Conservation (phyloP, 2,888 invertebrate genomes). For the Anthrax anthrax region DNA sequence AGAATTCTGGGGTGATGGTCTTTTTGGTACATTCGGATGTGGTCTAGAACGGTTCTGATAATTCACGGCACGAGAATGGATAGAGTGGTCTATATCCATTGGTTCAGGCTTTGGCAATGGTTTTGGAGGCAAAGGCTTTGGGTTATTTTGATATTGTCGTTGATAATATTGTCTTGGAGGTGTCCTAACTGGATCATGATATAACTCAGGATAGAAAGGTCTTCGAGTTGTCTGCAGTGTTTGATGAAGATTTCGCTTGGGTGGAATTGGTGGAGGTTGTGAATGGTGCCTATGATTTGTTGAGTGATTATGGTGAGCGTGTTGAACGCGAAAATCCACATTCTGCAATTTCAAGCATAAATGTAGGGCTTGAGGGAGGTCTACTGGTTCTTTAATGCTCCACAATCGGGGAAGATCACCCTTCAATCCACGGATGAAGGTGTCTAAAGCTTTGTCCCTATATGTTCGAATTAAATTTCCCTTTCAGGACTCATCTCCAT, state of each 20-base stretch:
- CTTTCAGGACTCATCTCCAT: not conserved
- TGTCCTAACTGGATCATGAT: not conserved
- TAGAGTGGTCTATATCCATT: slow-evolving; percentile 2
- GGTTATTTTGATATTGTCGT: not conserved
- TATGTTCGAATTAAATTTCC: not conserved
- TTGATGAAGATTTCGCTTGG: not conserved
- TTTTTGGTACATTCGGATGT: slow-evolving; percentile 1
- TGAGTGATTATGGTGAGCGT: not conserved
- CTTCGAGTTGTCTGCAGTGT: not conserved
- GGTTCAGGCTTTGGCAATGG: not conserved
- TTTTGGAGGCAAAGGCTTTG: not conserved
- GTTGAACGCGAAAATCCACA: not conserved
- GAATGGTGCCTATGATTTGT: not conserved
- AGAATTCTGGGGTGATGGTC: not conserved
- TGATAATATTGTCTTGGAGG: not conserved
- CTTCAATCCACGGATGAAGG: not conserved
- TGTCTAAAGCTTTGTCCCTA: not conserved
- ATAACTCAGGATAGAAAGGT: not conserved
- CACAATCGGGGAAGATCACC: not conserved
- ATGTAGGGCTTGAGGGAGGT: not conserved
- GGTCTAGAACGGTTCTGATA: not conserved
- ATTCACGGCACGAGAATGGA: not conserved
- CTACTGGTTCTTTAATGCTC: not conserved
- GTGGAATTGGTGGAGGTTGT: not conserved
- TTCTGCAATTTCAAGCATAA: slow-evolving; percentile 1